A percentile compares a stretch with the other conserved stretches of the same genome.
These are phyloP conservation scores for Anodontia alba DNA, from an alignment of 2,888 invertebrate genomes.

Conservation along the genomic window DNA sequence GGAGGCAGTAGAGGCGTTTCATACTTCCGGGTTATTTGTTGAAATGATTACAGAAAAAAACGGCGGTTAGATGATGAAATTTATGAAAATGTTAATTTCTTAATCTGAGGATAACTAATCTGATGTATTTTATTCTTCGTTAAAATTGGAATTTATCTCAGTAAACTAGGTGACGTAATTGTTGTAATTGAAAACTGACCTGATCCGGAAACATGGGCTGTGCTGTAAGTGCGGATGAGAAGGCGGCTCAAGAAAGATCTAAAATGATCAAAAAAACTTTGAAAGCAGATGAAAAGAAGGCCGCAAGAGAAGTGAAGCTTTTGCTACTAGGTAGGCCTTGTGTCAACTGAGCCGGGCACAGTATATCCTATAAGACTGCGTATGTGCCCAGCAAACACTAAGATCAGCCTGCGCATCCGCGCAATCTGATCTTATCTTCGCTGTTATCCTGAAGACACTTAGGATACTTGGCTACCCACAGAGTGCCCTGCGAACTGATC, in stretches of 20 bases:
- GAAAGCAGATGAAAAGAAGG: slow-evolving; percentile 93
- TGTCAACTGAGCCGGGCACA: too few relatives aligned
- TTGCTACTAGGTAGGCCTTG: slow-evolving; percentile 91
- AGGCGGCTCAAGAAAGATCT: slow-evolving; percentile 87
- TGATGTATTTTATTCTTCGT: background rate
- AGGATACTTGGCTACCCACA: too few relatives aligned
- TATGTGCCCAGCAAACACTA: too few relatives aligned
- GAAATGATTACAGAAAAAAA: too few relatives aligned
- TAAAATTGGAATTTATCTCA: background rate
- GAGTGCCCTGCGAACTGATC: too few relatives aligned
- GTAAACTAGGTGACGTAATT: background rate
- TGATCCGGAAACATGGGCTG: slow-evolving; percentile 80
- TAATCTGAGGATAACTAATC: background rate
- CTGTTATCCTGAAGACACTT: too few relatives aligned
- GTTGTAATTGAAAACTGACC: background rate
- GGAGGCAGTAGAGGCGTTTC: too few relatives aligned
- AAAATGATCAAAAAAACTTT: slow-evolving; percentile 95
- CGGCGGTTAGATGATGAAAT: too few relatives aligned
- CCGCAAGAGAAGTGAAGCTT: slow-evolving; percentile 95
- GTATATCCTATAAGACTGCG: too few relatives aligned
- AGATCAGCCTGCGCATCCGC: too few relatives aligned
- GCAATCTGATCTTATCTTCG: too few relatives aligned
- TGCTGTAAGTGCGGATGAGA: slow-evolving; percentile 83
- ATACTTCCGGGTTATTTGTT: too few relatives aligned
- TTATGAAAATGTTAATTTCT: background rate